Conservation (phyloP, 1,140 invertebrate species). For the Metaphire vulgaris region DNA sequence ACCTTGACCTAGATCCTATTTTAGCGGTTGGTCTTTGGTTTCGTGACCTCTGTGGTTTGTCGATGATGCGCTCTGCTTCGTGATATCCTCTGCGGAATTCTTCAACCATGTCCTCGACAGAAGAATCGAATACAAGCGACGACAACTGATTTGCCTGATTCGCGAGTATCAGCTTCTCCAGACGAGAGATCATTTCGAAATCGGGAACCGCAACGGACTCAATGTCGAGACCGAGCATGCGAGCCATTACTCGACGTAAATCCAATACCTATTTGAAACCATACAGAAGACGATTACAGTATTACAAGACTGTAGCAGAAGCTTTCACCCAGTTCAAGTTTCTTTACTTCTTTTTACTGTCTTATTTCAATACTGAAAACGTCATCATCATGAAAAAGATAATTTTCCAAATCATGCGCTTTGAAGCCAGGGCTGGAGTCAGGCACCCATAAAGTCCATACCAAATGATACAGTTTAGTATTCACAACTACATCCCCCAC, state of each 20-base stretch:
- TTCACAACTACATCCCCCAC: too few species aligned
- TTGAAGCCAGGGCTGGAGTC: too few species aligned
- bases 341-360: too few species aligned
- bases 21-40: neutral
- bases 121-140: constrained; percentile 41
- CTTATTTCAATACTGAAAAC: too few species aligned
- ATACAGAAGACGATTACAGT: too few species aligned
- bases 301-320: too few species aligned
- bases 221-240: constrained; percentile 51
- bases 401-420: too few species aligned
- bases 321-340: too few species aligned
- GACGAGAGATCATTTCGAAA: constrained; percentile 51
- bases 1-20: constrained; percentile 14
- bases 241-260: constrained; percentile 46
- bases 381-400: too few species aligned
- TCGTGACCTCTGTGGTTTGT: neutral
- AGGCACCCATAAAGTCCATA: too few species aligned
- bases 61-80: neutral
- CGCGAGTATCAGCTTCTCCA: constrained; percentile 50
- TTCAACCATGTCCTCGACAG: constrained; percentile 39
- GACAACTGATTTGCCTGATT: constrained; percentile 44
- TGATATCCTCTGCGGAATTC: constrained; percentile 11
- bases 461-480: too few species aligned
- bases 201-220: constrained; percentile 50
- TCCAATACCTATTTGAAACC: constrained; percentile 46